Base-by-base conservation (phyloP, 2,113 vertebrate genomes). In the Eolophus roseicapilla region DNA sequence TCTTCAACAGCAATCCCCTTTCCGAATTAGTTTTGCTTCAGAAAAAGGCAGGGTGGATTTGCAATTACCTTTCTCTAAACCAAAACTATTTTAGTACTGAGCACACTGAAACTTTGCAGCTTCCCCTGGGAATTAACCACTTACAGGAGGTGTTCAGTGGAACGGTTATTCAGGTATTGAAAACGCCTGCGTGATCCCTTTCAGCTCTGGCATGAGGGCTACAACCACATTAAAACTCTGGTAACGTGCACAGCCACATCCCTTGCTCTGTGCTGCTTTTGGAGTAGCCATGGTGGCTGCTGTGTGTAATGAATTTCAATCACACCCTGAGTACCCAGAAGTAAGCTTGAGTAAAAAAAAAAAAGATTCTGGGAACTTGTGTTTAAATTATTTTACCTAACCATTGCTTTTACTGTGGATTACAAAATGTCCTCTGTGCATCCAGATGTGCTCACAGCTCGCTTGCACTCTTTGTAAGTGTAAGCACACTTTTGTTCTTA, bases 401-500 rank as follows among this genome's bases (percentile, higher is more conserved):
- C 13, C 0, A 0, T 28, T 77, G 24, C 14, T n/a, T 80, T 86
- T 91, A 53, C 15, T 1, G 2, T 47, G 44, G 31, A 28, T 78
- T 75, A 29, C 50, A 46, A 50, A 75, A 49, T 7, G 13, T 55
- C 37, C 43, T 71, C 33, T 44, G 28, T 53, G 49, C 55, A 28
- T 16, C 50, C 60, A 59, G 44, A 46, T 35, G 52, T 52, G 35
- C 23, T 82, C 39, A 23, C 43, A 46, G 33, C 47, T 37, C 47
- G 33, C 50, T 79, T 29, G 7, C 0, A 2, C 33, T 73, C 17
- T n/a, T n/a, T n/a, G n/a, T n/a, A n/a, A n/a, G n/a, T n/a, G n/a
- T n/a, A n/a, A n/a, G n/a, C n/a, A n/a, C n/a, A 17, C 9, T 83
- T 71, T 1, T 28, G 27, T 41, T 64, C 35, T 70, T 70, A 28